These are phyloP conservation scores for Germaria angustata DNA, from an alignment of 2,888 invertebrate genomes.

Conservation along the genomic window DNA sequence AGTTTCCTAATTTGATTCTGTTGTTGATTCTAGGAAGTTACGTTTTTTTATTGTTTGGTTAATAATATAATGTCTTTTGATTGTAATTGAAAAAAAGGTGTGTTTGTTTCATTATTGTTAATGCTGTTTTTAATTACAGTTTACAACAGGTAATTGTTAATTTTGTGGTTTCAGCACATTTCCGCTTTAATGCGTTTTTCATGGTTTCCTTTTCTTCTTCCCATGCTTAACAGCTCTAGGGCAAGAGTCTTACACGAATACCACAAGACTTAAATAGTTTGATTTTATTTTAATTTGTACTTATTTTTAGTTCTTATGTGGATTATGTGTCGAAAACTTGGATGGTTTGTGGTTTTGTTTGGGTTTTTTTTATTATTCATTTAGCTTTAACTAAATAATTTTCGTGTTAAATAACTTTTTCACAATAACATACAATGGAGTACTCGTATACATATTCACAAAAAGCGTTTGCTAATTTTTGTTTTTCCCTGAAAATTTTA, in stretches of 20 bases:
- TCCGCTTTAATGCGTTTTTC: constrained; percentile 47
- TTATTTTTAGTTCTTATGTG: constrained; percentile 49
- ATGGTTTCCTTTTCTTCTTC: background rate
- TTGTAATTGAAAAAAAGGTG: constrained; percentile 13
- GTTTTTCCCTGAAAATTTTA: background rate
- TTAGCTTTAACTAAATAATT: background rate
- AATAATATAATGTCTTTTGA: constrained; percentile 5
- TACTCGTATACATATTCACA: too few species aligned
- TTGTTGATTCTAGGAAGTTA: constrained; percentile 9
- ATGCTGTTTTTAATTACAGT: constrained; percentile 40
- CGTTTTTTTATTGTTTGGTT: constrained; percentile 5
- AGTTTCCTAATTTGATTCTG: background rate
- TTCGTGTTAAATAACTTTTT: constrained; percentile 38
- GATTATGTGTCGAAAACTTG: constrained; percentile 20
- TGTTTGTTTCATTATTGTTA: constrained; percentile 19
- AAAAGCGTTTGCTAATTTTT: background rate
- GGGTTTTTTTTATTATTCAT: background rate
- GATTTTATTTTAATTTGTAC: background rate
- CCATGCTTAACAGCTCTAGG: background rate
- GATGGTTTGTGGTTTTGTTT: background rate
- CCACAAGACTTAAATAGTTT: background rate
- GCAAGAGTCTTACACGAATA: background rate
- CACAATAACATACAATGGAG: background rate
- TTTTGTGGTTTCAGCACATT: constrained; percentile 56
- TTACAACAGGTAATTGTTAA: constrained; percentile 36